phyloP scores from a whole-genome alignment of 2,797 vertebrate genomes.

The Gallirallus australis region DNA sequence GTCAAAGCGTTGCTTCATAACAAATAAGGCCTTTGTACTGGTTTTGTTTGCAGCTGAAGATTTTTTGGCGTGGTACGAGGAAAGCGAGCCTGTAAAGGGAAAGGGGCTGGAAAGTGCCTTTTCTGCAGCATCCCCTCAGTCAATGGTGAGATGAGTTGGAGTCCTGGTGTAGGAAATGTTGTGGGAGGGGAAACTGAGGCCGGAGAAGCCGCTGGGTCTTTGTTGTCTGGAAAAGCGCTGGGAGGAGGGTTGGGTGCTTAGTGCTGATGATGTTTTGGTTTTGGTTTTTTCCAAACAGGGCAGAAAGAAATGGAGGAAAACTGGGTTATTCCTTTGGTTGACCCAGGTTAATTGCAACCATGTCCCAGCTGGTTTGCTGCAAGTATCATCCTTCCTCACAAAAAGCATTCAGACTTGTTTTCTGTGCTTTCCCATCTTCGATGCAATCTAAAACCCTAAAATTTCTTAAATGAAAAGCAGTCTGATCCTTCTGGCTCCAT shows the following conservation, averaged over 20 bases:
- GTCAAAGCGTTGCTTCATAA: neutral
- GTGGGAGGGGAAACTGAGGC: neutral
- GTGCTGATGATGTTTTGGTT: neutral
- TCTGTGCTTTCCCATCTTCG: neutral
- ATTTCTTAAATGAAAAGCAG: neutral
- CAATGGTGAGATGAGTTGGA: neutral
- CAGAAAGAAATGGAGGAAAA: neutral
- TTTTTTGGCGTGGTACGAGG: rapidly evolving
- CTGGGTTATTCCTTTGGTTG: rapidly evolving
- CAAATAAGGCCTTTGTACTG: neutral
- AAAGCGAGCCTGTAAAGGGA: neutral
- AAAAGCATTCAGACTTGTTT: neutral
- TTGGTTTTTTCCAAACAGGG: neutral
- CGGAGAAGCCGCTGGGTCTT: rapidly evolving
- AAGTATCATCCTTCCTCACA: rapidly evolving
- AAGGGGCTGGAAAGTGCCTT: neutral
- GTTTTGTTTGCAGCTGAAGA: neutral
- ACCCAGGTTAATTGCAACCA: neutral
- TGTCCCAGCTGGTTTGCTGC: neutral
- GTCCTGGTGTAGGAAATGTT: neutral
- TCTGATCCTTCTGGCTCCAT: neutral
- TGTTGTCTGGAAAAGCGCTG: neutral
- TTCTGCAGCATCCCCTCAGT: neutral
- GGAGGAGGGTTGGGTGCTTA: neutral
- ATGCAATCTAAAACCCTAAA: neutral